phyloP scores from a whole-genome alignment of 2,113 vertebrate species.

The Pelvicachromis taeniatus region DNA sequence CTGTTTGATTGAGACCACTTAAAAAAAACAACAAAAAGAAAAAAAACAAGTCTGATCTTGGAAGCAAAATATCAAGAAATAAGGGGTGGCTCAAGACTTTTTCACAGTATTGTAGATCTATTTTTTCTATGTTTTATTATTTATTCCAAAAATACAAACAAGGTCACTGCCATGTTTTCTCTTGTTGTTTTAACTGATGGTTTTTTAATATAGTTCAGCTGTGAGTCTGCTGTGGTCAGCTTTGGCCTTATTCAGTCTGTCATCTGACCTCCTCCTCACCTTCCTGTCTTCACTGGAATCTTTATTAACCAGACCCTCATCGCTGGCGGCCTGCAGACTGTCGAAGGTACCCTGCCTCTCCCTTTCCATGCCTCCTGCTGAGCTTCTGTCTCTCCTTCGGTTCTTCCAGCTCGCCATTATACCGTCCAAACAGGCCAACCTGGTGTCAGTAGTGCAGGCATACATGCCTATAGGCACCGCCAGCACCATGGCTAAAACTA shows the following conservation, averaged over 20 bases:
- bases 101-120: not conserved
- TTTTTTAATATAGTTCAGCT: constrained; percentile 75
- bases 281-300: constrained; percentile 62
- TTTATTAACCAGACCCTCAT: constrained; percentile 74
- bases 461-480: constrained; percentile 83
- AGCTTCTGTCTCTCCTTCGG: constrained; percentile 38
- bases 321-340: constrained; percentile 76
- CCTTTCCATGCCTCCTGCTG: not conserved
- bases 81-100: not conserved
- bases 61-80: not conserved
- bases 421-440: constrained; percentile 69
- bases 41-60: too few relatives aligned
- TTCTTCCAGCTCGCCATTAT: constrained; percentile 56
- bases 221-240: constrained; percentile 52
- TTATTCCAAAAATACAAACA: not conserved
- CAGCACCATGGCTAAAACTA: constrained; percentile 85
- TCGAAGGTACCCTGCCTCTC: constrained; percentile 76
- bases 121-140: not conserved
- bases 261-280: constrained; percentile 59
- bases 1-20: too few relatives aligned
- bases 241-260: constrained; percentile 57
- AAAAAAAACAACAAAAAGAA: too few relatives aligned
- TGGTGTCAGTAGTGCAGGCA: constrained; percentile 79
- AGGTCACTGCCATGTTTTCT: not conserved
- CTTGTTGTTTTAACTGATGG: not conserved